Evolutionary conservation across 2,888 invertebrate species (phyloP).

Genomic region (Tridacna crocea): DNA sequence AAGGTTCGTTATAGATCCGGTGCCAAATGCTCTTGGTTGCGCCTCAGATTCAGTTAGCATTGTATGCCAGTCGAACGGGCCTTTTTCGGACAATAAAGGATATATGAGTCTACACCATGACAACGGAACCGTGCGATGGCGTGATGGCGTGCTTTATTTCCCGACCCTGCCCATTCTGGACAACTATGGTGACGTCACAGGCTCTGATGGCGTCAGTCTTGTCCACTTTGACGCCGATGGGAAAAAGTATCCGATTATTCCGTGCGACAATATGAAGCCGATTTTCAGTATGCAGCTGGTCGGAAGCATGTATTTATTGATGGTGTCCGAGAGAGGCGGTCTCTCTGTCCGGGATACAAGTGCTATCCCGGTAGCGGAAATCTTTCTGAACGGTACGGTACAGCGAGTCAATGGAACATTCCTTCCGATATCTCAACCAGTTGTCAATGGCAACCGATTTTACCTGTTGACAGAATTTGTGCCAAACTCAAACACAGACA

Average conservation of each 20-base stretch:
- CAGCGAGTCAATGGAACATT: constrained; percentile 49
- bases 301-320: constrained; percentile 38
- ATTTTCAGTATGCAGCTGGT: constrained; percentile 54
- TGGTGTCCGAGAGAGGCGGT: constrained; percentile 45
- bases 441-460: constrained; percentile 50
- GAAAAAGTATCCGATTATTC: constrained; percentile 58
- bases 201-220: constrained; percentile 67
- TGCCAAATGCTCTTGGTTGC: constrained; percentile 62
- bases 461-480: constrained; percentile 60
- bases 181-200: constrained; percentile 73
- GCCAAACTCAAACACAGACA: constrained; percentile 21
- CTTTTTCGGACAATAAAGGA: constrained; percentile 64
- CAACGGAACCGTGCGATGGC: constrained; percentile 68
- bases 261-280: constrained; percentile 36
- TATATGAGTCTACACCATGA: constrained; percentile 64
- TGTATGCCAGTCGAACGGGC: constrained; percentile 63
- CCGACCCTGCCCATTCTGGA: constrained; percentile 74
- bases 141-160: constrained; percentile 55
- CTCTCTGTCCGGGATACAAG: constrained; percentile 45
- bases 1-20: constrained; percentile 50
- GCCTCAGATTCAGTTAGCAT: constrained; percentile 56
- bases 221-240: constrained; percentile 68
- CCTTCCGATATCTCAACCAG: constrained; percentile 53
- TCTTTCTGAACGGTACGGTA: constrained; percentile 47
- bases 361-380: constrained; percentile 46